These are phyloP conservation scores for Chloromyia formosa DNA, from an alignment of 2,888 invertebrate genomes.

Conservation along the genomic window DNA sequence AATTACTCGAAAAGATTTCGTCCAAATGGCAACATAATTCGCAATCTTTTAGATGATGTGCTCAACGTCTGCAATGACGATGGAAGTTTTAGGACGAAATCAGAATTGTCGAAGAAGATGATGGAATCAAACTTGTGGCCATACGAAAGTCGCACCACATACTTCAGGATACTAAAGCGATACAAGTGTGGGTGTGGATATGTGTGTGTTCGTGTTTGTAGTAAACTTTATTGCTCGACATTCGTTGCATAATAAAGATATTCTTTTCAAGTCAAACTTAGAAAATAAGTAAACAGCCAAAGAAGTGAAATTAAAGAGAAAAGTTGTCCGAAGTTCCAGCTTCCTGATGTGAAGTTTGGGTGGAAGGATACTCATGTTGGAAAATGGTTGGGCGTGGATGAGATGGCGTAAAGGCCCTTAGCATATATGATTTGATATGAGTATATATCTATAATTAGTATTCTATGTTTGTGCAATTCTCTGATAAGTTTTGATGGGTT, in stretches of 20 bases:
- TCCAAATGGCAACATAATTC: conserved; percentile 2
- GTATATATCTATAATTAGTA: too few relatives aligned
- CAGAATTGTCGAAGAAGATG: neutral
- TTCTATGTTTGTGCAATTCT: too few relatives aligned
- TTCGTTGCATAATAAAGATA: conserved; percentile 28
- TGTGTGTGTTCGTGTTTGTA: neutral
- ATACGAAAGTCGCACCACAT: neutral
- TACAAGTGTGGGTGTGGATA: neutral
- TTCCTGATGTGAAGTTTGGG: too few relatives aligned
- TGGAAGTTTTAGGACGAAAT: neutral
- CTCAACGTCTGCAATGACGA: neutral
- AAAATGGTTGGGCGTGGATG: too few relatives aligned
- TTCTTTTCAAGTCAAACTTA: conserved; percentile 1
- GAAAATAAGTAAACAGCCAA: conserved; percentile 25
- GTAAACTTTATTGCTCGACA: conserved; percentile 18
- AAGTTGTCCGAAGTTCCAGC: neutral
- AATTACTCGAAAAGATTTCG: neutral
- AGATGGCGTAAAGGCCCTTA: too few relatives aligned
- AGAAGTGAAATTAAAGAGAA: conserved; percentile 34
- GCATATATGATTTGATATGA: too few relatives aligned
- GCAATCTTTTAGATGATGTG: neutral
- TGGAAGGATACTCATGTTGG: too few relatives aligned
- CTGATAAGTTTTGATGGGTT: too few relatives aligned
- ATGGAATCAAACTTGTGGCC: neutral
- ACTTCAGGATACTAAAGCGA: neutral